Percentiles rank a stretch among this genome's conserved stretches.
phyloP scores from a whole-genome alignment of 2,113 vertebrate species.

The Trematocara stigmaticum region DNA sequence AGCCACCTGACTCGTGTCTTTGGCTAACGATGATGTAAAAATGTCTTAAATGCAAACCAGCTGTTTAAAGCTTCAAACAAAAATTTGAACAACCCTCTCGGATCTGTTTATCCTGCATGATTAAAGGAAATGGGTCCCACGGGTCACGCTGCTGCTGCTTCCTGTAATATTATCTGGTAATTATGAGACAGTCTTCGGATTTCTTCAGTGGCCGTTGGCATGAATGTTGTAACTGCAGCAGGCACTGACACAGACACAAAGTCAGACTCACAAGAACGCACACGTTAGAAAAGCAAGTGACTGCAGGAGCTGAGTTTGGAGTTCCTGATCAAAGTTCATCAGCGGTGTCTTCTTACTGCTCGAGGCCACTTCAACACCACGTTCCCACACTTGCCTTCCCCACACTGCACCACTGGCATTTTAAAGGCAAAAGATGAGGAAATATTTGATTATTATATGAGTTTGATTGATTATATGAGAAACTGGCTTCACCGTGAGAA shows the following conservation, averaged over 20 bases:
- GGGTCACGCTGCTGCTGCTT: neutral
- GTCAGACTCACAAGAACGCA: neutral
- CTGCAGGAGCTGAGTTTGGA: neutral
- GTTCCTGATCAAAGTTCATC: neutral
- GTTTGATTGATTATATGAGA: neutral
- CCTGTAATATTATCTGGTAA: neutral
- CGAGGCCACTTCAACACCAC: neutral
- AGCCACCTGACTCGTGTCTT: neutral
- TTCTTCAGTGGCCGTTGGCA: neutral
- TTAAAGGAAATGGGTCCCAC: neutral
- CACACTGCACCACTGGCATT: rapidly evolving
- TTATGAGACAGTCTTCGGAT: neutral
- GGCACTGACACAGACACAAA: neutral
- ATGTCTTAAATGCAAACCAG: rapidly evolving
- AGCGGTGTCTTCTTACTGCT: too few relatives aligned
- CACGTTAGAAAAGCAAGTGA: neutral
- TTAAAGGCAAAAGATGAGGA: rapidly evolving
- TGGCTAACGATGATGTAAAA: rapidly evolving
- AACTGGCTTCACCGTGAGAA: neutral
- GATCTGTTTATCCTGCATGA: neutral
- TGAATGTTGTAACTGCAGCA: neutral
- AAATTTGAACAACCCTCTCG: rapidly evolving
- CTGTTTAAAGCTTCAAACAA: neutral
- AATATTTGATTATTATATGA: neutral
- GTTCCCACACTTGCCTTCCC: neutral